Percentiles rank a stretch among this genome's conserved stretches.
Evolutionary conservation across 2,113 vertebrate genomes (phyloP).

Genomic region (Ceyx cyanopectus): DNA sequence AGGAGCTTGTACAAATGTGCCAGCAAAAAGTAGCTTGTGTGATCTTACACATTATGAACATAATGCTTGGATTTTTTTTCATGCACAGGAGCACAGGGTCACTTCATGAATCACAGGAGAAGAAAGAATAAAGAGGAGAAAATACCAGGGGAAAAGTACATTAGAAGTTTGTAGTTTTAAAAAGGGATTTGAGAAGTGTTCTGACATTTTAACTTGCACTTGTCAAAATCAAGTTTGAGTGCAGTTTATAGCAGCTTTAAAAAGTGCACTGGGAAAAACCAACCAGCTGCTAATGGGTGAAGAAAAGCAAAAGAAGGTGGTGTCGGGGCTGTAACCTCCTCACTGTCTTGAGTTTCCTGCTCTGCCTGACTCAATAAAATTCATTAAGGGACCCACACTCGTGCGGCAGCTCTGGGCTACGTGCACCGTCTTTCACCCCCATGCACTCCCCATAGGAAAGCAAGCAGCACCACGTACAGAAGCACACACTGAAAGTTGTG

Average conservation of each 20-base stretch:
- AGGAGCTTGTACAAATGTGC: not conserved
- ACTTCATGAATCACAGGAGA: constrained; percentile 20
- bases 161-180: not conserved
- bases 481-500: not conserved
- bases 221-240: constrained; percentile 23
- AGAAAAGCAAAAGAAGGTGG: not conserved
- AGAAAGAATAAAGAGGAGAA: constrained; percentile 6
- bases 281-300: constrained; percentile 1
- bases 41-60: not conserved
- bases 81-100: not conserved
- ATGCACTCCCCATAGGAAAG: not conserved
- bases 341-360: not conserved
- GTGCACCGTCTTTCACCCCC: no score
- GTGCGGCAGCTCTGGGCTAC: not conserved
- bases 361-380: not conserved
- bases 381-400: not conserved
- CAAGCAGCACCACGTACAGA: not conserved
- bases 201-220: constrained; percentile 16
- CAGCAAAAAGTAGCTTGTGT: constrained; percentile 36
- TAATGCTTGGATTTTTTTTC: not conserved
- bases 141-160: not conserved
- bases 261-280: not conserved
- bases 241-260: constrained; percentile 19
- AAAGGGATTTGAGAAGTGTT: not conserved
- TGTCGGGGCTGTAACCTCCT: not conserved